Percentiles rank a stretch among this genome's conserved stretches.
Evolutionary conservation across 2,888 invertebrate species (phyloP).

Genomic region (Melieria crassipennis): DNA sequence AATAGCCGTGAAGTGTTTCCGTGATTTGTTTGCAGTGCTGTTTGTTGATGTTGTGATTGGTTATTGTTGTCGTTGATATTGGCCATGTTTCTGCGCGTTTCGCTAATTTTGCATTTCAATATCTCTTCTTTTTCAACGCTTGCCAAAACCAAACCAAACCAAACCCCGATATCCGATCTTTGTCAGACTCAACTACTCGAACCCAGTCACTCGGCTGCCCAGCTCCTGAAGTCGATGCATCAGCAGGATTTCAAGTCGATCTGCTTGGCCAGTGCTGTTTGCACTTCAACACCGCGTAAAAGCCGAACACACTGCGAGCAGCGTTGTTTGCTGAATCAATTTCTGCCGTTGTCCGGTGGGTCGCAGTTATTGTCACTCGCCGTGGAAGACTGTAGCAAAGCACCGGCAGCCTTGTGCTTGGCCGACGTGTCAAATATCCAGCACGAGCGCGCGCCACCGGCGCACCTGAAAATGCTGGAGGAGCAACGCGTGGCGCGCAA

Average conservation of each 20-base stretch:
- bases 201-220: neutral
- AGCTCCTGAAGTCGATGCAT: constrained; percentile 33
- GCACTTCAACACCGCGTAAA: constrained; percentile 62
- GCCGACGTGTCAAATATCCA: constrained; percentile 16
- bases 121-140: constrained; percentile 1
- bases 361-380: constrained; percentile 21
- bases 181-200: neutral
- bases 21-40: neutral
- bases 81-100: neutral
- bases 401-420: constrained; percentile 19
- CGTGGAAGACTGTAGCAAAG: constrained; percentile 17
- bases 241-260: constrained; percentile 28
- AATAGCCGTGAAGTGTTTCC: neutral
- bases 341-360: constrained; percentile 40
- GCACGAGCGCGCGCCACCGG: neutral
- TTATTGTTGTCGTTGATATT: neutral
- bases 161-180: neutral
- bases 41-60: neutral
- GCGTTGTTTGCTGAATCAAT: constrained; percentile 49
- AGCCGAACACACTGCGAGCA: constrained; percentile 54
- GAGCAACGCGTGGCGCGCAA: constrained; percentile 23
- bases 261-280: constrained; percentile 39
- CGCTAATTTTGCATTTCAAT: neutral
- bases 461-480: constrained; percentile 28
- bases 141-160: neutral